phyloP scores from a whole-genome alignment of 1,140 invertebrate species.

The Cephus cinctus region DNA sequence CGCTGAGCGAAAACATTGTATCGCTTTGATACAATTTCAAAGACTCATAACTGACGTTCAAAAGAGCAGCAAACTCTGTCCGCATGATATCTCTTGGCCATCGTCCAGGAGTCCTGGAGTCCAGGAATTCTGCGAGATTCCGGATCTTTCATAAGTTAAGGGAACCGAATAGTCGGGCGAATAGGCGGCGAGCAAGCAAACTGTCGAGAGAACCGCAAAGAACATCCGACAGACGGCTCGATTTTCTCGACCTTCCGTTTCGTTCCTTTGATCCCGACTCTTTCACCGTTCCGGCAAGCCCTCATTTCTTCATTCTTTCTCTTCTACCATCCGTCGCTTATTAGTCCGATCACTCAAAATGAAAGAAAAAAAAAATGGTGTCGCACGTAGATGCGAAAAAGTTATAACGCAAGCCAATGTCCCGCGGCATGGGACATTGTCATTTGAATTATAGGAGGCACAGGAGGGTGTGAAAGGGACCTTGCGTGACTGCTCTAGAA shows the following conservation, averaged over 20 bases:
- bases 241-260: slow-evolving; percentile 2
- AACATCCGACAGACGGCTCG: neutral
- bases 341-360: too few species aligned
- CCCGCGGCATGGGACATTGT: slow-evolving; percentile 5
- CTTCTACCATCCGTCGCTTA: neutral
- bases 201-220: neutral
- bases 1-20: slow-evolving; percentile 28
- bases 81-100: slow-evolving; percentile 38
- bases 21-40: slow-evolving; percentile 38
- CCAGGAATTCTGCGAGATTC: too few species aligned
- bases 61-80: slow-evolving; percentile 36
- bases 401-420: neutral
- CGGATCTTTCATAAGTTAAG: too few species aligned
- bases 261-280: neutral
- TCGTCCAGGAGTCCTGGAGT: slow-evolving; percentile 30
- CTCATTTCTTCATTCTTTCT: neutral
- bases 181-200: too few species aligned
- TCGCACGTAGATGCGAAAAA: neutral
- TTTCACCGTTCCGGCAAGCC: neutral
- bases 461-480: neutral
- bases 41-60: slow-evolving; percentile 38
- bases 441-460: neutral
- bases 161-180: slow-evolving; percentile 44
- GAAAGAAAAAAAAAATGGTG: too few species aligned
- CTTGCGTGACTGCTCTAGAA: neutral